Evolutionary conservation across 2,113 vertebrate species (phyloP).

Genomic region (Macrotis lagotis): DNA sequence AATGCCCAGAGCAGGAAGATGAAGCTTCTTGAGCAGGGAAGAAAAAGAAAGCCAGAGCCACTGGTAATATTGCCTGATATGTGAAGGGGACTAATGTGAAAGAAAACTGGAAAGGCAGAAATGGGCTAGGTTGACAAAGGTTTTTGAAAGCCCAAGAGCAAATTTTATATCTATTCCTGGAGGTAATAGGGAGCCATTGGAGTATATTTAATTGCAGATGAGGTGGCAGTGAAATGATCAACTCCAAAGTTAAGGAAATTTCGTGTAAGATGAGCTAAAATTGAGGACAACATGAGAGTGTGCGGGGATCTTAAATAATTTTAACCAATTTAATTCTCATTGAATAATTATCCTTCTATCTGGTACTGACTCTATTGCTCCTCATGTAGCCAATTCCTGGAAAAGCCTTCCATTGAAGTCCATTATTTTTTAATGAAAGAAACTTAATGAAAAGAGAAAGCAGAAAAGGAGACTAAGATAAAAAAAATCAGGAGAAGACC

Average conservation of each 20-base stretch:
- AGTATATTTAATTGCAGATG: not conserved
- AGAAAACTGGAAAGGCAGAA: not conserved
- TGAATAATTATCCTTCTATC: not conserved
- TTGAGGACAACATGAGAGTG: not conserved
- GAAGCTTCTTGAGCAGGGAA: not conserved
- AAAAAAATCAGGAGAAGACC: not conserved
- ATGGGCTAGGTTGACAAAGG: not conserved
- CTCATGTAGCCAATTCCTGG: not conserved
- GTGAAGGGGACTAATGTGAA: not conserved
- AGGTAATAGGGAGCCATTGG: not conserved
- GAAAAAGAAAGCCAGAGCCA: not conserved
- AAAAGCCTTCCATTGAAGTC: not conserved
- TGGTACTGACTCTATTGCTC: not conserved
- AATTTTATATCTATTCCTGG: not conserved
- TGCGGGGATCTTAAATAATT: not conserved
- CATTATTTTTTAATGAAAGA: not conserved
- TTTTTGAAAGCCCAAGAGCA: not conserved
- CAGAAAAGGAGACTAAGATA: not conserved
- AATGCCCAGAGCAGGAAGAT: not conserved
- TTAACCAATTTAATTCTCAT: not conserved
- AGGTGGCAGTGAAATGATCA: not conserved
- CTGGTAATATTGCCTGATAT: not conserved
- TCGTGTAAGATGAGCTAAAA: not conserved
- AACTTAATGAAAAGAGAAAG: not conserved
- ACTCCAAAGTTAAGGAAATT: not conserved